Conservation (phyloP, 1,140 invertebrate species). For the Brachionus sp. region DNA sequence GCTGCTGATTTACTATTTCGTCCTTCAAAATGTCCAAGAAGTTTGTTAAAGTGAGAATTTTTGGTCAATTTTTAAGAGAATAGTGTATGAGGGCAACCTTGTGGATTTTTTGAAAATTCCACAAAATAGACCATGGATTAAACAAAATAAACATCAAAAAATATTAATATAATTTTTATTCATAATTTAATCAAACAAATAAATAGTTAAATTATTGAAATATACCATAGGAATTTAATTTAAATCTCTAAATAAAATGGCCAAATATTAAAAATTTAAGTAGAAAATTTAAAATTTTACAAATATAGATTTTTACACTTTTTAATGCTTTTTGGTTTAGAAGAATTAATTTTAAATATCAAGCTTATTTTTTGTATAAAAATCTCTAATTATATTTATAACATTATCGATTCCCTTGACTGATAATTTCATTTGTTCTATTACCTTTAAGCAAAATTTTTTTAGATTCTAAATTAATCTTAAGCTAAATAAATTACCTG, state of each 20-base stretch:
- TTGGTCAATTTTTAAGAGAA: too few species aligned
- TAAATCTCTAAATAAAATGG: not conserved
- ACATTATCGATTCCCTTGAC: slow-evolving; percentile 17
- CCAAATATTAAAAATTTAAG: not conserved
- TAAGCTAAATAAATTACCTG: not conserved
- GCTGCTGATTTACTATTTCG: too few species aligned
- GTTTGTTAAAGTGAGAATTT: too few species aligned
- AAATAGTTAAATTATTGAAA: too few species aligned
- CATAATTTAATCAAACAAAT: too few species aligned
- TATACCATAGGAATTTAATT: not conserved
- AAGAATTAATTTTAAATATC: not conserved
- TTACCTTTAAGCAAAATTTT: not conserved
- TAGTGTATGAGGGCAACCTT: too few species aligned
- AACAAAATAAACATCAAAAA: too few species aligned
- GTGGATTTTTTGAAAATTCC: too few species aligned
- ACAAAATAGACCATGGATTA: too few species aligned
- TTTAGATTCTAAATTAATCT: too few species aligned
- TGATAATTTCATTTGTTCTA: slow-evolving; percentile 42
- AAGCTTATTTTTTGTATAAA: slow-evolving; percentile 40
- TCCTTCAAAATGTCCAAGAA: too few species aligned
- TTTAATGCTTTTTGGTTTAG: not conserved
- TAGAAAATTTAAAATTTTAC: not conserved
- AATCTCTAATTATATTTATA: slow-evolving; percentile 22
- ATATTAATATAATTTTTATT: too few species aligned
- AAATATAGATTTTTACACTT: not conserved